phyloP scores from a whole-genome alignment of 2,113 vertebrate species.

The Brachyistius frenatus region DNA sequence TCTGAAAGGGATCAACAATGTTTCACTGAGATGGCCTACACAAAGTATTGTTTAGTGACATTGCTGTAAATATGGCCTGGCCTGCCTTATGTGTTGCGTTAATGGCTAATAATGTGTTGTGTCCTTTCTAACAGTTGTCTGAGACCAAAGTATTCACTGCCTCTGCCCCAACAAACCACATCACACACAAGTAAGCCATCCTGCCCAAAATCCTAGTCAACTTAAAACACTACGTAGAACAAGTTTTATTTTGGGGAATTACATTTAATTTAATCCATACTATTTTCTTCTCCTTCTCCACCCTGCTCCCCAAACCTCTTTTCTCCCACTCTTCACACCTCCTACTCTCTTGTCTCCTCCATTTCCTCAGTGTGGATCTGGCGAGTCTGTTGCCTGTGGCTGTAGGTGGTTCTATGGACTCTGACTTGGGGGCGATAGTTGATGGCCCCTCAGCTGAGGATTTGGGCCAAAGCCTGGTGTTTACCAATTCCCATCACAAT shows the following conservation, averaged over 20 bases:
- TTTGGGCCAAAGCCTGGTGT: constrained; percentile 94
- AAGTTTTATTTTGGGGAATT: background rate
- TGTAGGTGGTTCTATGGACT: constrained; percentile 75
- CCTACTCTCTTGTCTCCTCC: background rate
- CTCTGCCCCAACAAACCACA: constrained; percentile 88
- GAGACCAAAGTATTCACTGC: constrained; percentile 98
- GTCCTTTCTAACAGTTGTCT: constrained; percentile 86
- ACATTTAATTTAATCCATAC: background rate
- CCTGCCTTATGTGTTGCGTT: background rate
- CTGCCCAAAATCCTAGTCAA: background rate
- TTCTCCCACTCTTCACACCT: background rate
- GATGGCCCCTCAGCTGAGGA: constrained; percentile 87
- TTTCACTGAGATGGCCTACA: background rate
- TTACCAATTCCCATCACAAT: constrained; percentile 95
- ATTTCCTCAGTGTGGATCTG: constrained; percentile 87
- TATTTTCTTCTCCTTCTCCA: background rate
- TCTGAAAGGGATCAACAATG: background rate
- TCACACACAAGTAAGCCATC: constrained; percentile 87
- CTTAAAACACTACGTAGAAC: background rate
- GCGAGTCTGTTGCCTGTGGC: constrained; percentile 89
- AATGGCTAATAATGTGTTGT: background rate
- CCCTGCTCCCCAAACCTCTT: background rate
- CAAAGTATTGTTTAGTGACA: background rate
- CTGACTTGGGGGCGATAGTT: constrained; percentile 84
- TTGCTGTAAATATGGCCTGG: background rate